Percentiles rank a stretch among this genome's conserved stretches.
phyloP scores from a whole-genome alignment of 2,888 invertebrate species.

The Drosophila tripunctata region DNA sequence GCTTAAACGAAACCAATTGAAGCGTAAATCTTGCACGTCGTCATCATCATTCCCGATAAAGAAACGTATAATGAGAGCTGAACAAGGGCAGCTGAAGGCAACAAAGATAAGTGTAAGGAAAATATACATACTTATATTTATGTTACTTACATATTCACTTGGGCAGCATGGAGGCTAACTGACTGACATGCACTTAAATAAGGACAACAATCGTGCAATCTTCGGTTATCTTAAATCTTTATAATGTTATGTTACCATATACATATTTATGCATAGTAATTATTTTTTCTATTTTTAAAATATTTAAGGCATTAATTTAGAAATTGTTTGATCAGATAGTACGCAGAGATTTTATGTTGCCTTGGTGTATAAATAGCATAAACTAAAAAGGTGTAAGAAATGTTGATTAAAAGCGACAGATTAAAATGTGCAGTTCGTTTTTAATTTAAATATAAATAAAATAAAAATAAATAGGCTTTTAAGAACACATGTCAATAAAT shows the following conservation, averaged over 20 bases:
- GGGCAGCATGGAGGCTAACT: background rate
- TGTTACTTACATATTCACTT: background rate
- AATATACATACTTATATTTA: background rate
- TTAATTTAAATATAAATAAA: no score
- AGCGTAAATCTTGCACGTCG: constrained; percentile 75
- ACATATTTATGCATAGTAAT: background rate
- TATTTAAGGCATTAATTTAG: no score
- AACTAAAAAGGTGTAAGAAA: no score
- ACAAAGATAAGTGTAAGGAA: constrained; percentile 15
- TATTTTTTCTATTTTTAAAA: no score
- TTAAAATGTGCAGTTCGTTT: no score
- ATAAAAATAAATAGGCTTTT: no score
- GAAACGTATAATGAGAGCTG: constrained; percentile 57
- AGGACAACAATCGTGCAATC: background rate
- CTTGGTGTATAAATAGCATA: no score
- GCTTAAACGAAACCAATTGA: constrained; percentile 76
- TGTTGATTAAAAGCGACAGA: no score
- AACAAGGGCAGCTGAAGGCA: constrained; percentile 29
- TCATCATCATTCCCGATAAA: constrained; percentile 50
- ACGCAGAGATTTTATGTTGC: no score
- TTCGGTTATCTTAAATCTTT: constrained; percentile 1
- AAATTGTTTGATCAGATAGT: no score
- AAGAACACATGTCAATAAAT: no score
- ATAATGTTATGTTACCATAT: background rate
- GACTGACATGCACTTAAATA: constrained; percentile 1